Base-by-base conservation (phyloP, 2,888 invertebrate species). In the Dasysyrphus albostriatus region DNA sequence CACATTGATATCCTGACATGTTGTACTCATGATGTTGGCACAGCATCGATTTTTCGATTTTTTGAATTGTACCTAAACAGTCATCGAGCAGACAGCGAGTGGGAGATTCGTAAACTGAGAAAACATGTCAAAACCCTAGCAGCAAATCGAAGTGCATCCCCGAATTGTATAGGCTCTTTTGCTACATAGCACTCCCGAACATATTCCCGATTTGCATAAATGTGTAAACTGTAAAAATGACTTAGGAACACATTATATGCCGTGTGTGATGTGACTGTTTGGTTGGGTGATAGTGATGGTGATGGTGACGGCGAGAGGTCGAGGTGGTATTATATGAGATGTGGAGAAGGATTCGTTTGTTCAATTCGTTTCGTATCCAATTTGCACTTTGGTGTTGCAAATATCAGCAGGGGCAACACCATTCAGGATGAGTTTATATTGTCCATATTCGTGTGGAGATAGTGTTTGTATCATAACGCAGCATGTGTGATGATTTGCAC, bases 161-260 rank as follows among this genome's bases (percentile, higher is more conserved):
- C 79, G 76, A 83, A 83, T 82, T 75, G 39, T 39, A n/a, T n/a
- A 79, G 78, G 83, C 75, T 67, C 79, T 65, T 51, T 59, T 59
- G 54, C 47, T 58, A 42, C 34, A 73, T 44, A 70, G 16, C 67
- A 56, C 44, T 63, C 61, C 59, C 29, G 61, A 78, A 70, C 70
- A 82, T 63, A 82, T 54, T 88, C 88, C 89, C 85, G 89, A 92
- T 92, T 92, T 92, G 92, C 92, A 92, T 92, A 92, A 92, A 91
- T 90, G 89, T 90, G 90, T 90, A 90, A 89, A 89, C 90, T 89
- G 89, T 79, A 88, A 89, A 89, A 89, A 88, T 83, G 79, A 88
- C 88, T 88, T 88, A 83, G 70, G 72, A 83, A 88, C 88, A 88
- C 88, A 80, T 88, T 88, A 80, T 83, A 76, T 73, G 44, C 73